phyloP scores from a whole-genome alignment of 2,113 vertebrate genomes.

The Ammodytes marinus region DNA sequence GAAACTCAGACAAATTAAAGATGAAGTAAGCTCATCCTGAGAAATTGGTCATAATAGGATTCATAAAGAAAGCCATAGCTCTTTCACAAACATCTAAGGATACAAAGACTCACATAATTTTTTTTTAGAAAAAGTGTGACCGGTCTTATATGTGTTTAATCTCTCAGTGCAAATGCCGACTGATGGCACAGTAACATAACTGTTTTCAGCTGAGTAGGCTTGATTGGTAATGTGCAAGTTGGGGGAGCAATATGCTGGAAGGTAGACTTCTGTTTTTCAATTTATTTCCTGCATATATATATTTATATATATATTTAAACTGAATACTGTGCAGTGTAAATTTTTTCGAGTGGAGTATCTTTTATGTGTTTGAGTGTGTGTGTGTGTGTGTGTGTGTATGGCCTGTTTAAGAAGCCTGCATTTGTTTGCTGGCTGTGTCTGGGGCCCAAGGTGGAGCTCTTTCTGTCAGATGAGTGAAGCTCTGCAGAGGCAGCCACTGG shows the following conservation, averaged over 20 bases:
- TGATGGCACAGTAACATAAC: conserved; percentile 35
- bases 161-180: conserved; percentile 33
- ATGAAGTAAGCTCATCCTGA: background rate
- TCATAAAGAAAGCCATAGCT: background rate
- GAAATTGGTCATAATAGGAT: background rate
- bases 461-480: conserved; percentile 81
- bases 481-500: conserved; percentile 80
- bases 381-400: conserved; percentile 28
- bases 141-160: conserved; percentile 25
- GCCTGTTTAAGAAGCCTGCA: conserved; percentile 70
- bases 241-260: conserved; percentile 35
- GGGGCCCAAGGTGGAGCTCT: conserved; percentile 79
- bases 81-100: conserved; percentile 12
- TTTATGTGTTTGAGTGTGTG: conserved; percentile 20
- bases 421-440: conserved; percentile 76
- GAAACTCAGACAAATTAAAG: background rate
- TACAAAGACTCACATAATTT: no score
- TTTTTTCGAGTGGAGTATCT: conserved; percentile 51
- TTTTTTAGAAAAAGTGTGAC: conserved; percentile 19
- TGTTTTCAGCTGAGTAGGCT: conserved; percentile 39
- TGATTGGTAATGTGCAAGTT: conserved; percentile 41
- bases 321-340: conserved; percentile 57
- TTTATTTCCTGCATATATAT: conserved; percentile 67
- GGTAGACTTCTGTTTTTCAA: conserved; percentile 47
- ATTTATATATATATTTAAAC: conserved; percentile 73